Conservation (phyloP, 2,888 invertebrate genomes). For the Netelia inedita region DNA sequence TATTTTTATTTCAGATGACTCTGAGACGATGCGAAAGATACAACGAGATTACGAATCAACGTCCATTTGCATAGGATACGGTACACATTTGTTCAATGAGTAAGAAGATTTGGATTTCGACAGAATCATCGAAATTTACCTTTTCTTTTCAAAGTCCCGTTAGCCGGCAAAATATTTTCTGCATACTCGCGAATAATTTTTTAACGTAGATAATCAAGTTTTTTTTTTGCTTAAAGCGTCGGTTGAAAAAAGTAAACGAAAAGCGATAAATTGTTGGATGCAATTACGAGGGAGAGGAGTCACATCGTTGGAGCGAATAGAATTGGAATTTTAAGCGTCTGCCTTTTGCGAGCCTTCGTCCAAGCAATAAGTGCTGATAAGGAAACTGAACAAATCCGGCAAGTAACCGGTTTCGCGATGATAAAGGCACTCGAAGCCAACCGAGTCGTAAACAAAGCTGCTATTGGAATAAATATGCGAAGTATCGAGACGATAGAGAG, state of each 20-base stretch:
- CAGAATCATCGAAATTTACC: no score
- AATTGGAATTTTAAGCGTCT: constrained; percentile 74
- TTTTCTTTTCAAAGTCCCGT: no score
- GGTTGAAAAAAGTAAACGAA: not conserved
- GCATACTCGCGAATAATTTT: no score
- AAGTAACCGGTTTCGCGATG: constrained; percentile 78
- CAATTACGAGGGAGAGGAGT: constrained; percentile 1
- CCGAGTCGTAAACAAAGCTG: constrained; percentile 78
- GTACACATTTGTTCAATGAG: no score
- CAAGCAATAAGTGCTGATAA: constrained; percentile 76
- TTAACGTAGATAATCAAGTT: not conserved
- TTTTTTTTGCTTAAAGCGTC: not conserved
- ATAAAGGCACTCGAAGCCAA: constrained; percentile 71
- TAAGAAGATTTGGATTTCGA: no score
- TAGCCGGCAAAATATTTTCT: no score
- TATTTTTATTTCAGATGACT: no score
- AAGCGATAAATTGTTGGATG: not conserved
- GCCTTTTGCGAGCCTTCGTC: constrained; percentile 80
- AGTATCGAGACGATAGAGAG: constrained; percentile 14
- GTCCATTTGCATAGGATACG: no score
- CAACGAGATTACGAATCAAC: no score
- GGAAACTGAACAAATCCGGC: constrained; percentile 80
- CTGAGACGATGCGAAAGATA: no score
- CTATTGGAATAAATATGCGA: constrained; percentile 7
- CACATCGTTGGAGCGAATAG: constrained; percentile 19